A percentile compares a stretch with the other conserved stretches of the same genome.
Evolutionary conservation across 1,140 invertebrate species (phyloP).

Genomic region (Chlorops oryzae): DNA sequence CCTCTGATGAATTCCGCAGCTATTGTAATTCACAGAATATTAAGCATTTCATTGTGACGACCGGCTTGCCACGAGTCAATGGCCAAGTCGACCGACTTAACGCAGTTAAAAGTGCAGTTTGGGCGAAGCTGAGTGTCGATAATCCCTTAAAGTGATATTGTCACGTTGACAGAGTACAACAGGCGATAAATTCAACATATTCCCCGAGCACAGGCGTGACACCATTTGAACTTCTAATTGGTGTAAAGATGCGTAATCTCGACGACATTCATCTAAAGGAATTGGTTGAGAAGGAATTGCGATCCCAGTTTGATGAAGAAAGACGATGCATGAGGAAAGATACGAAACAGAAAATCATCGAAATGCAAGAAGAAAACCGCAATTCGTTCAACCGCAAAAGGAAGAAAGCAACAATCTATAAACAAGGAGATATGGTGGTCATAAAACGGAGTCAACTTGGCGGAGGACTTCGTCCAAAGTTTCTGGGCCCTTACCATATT

Average conservation of each 20-base stretch:
- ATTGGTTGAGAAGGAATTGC: too few relatives aligned
- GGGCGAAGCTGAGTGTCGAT: slow-evolving; percentile 5
- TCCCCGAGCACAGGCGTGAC: slow-evolving; percentile 1
- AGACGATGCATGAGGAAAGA: not conserved
- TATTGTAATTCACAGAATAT: slow-evolving; percentile 33
- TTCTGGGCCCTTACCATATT: slow-evolving; percentile 22
- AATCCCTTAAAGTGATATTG: slow-evolving; percentile 8
- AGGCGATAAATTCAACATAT: slow-evolving; percentile 9
- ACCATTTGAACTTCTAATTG: slow-evolving; percentile 9
- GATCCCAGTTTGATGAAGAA: too few relatives aligned
- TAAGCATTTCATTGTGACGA: slow-evolving; percentile 25
- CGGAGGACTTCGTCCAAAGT: slow-evolving; percentile 27
- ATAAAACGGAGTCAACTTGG: slow-evolving; percentile 33
- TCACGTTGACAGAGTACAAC: slow-evolving; percentile 5
- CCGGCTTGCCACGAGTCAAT: slow-evolving; percentile 30
- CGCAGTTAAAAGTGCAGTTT: slow-evolving; percentile 14
- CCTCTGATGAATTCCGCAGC: slow-evolving; percentile 27
- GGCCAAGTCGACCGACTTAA: slow-evolving; percentile 30
- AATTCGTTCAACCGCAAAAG: not conserved
- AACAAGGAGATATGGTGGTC: slow-evolving; percentile 24
- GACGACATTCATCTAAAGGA: slow-evolving; percentile 3
- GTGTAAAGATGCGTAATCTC: slow-evolving; percentile 6
- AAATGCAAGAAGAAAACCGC: slow-evolving; percentile 7
- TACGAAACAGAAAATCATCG: slow-evolving; percentile 9
- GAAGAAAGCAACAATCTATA: slow-evolving; percentile 18